Conservation (phyloP, 1,140 invertebrate genomes). For the Dolichoris vasculosae region DNA sequence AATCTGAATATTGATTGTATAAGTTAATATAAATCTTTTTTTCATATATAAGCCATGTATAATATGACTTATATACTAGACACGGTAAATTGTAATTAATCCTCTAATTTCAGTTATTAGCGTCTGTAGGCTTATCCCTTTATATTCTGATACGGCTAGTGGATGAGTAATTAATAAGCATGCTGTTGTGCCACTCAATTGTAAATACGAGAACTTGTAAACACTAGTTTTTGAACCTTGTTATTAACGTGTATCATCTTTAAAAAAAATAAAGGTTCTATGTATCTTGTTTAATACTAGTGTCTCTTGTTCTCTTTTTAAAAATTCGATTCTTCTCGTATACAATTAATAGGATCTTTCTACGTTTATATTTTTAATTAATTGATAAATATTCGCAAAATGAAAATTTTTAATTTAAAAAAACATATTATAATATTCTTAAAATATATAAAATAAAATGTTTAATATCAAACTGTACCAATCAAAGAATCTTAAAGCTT, state of each 20-base stretch:
- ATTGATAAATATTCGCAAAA: too few species aligned
- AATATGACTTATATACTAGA: constrained; percentile 15
- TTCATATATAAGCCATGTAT: background rate
- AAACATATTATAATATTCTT: too few species aligned
- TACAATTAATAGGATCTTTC: too few species aligned
- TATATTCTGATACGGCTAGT: background rate
- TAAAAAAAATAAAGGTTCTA: background rate
- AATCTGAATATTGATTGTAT: background rate
- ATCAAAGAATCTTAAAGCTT: too few species aligned
- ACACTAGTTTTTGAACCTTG: constrained; percentile 18
- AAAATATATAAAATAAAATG: too few species aligned
- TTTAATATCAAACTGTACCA: too few species aligned
- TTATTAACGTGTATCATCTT: constrained; percentile 15
- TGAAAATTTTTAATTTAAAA: too few species aligned
- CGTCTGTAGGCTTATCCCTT: constrained; percentile 15
- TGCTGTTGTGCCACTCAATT: background rate
- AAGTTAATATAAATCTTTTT: constrained; percentile 13
- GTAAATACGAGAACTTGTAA: constrained; percentile 14
- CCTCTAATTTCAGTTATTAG: constrained; percentile 48
- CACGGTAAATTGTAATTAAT: constrained; percentile 32
- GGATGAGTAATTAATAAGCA: constrained; percentile 39
- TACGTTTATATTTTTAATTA: too few species aligned
- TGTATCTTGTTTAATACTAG: background rate
- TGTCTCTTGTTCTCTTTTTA: background rate
- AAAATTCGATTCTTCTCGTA: background rate